phyloP scores from a whole-genome alignment of 2,113 vertebrate genomes.

The Urocolius indicus region DNA sequence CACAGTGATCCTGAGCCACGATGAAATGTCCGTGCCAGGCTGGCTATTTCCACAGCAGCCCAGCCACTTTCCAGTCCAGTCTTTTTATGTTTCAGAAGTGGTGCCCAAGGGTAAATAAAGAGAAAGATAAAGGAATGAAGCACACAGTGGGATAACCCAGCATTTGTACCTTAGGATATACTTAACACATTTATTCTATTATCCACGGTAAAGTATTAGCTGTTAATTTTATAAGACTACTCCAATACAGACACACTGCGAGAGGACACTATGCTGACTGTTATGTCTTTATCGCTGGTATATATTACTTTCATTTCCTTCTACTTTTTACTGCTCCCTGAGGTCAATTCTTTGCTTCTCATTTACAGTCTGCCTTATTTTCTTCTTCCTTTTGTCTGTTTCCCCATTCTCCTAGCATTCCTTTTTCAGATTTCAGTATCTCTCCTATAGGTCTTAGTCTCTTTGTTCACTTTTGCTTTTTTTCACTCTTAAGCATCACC shows the following conservation, averaged over 20 bases:
- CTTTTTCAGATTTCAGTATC: neutral
- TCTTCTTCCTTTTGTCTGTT: neutral
- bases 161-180: neutral
- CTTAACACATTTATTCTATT: neutral
- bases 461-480: neutral
- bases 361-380: neutral
- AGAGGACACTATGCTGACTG: neutral
- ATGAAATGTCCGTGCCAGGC: neutral
- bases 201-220: neutral
- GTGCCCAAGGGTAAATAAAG: neutral
- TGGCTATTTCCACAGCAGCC: neutral
- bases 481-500: neutral
- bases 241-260: neutral
- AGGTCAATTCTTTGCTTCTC: neutral
- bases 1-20: neutral
- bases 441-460: neutral
- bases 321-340: neutral
- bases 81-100: neutral
- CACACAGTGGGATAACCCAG: neutral
- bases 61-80: neutral
- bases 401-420: neutral
- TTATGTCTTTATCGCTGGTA: neutral
- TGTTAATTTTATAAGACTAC: neutral
- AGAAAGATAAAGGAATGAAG: neutral
- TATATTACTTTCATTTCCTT: neutral